Evolutionary conservation across 2,888 invertebrate genomes (phyloP).

Genomic region (Hydraecia micacea): DNA sequence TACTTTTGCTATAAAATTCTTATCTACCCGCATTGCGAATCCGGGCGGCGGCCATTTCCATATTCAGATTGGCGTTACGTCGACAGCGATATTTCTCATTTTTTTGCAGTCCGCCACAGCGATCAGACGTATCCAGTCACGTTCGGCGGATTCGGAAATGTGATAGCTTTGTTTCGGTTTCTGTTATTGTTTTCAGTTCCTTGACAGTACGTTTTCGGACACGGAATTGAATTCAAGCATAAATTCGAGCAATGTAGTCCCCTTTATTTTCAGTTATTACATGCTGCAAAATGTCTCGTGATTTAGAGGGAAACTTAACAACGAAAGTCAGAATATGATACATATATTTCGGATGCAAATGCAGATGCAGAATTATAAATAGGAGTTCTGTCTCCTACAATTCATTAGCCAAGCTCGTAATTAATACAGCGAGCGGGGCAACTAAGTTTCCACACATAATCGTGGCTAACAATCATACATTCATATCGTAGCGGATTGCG

Average conservation of each 20-base stretch:
- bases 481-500: conserved; percentile 26
- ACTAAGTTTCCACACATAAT: conserved; percentile 57
- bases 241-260: neutral
- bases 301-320: conserved; percentile 28
- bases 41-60: conserved; percentile 83
- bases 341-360: conserved; percentile 27
- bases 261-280: conserved; percentile 19
- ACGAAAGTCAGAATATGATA: conserved; percentile 36
- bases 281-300: conserved; percentile 18
- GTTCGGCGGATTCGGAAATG: conserved; percentile 67
- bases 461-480: conserved; percentile 54
- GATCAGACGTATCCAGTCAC: conserved; percentile 74
- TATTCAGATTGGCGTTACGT: conserved; percentile 83
- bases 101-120: conserved; percentile 68
- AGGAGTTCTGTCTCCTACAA: conserved; percentile 29
- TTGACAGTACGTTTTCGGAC: conserved; percentile 39
- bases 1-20: conserved; percentile 84
- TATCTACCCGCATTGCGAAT: conserved; percentile 87
- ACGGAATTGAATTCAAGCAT: conserved; percentile 32
- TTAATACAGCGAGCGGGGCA: conserved; percentile 38
- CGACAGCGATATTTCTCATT: conserved; percentile 68
- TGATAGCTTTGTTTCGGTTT: conserved; percentile 60
- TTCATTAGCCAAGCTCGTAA: conserved; percentile 45
- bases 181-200: conserved; percentile 59
- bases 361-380: conserved; percentile 34